Conservation (phyloP, 64 coral and sea anemone species). For the Catalaphyllia jardinei region DNA sequence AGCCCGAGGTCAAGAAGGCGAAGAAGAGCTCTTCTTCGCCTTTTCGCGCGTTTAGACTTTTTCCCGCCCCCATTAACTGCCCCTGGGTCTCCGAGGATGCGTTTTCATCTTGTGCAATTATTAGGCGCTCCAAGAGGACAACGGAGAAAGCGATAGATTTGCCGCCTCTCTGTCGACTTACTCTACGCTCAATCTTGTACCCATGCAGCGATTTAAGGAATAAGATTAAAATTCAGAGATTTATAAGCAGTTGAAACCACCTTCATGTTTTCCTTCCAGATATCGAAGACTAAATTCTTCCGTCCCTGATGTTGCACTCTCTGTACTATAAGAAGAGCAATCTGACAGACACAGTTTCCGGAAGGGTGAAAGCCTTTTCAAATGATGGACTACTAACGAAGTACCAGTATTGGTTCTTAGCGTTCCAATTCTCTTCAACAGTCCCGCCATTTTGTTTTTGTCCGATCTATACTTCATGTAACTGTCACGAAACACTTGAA, state of each 20-base stretch:
- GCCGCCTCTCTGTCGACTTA: background rate
- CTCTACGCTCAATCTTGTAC: background rate
- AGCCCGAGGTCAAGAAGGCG: too few relatives aligned
- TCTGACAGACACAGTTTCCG: background rate
- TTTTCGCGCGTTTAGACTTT: too few relatives aligned
- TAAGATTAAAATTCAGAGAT: too few relatives aligned
- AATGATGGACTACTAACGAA: background rate
- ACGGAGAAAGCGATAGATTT: too few relatives aligned
- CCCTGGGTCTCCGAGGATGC: background rate
- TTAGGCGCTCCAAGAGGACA: too few relatives aligned
- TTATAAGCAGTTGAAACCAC: background rate
- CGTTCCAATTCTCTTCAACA: background rate
- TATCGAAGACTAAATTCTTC: conserved; percentile 70
- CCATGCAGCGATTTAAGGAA: background rate
- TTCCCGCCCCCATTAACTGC: background rate
- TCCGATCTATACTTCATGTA: background rate
- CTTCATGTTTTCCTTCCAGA: conserved; percentile 59
- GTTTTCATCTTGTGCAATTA: too few relatives aligned
- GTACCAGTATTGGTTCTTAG: background rate
- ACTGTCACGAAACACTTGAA: too few relatives aligned
- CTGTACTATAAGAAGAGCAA: background rate
- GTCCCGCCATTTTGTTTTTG: conserved; percentile 23
- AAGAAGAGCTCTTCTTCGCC: too few relatives aligned
- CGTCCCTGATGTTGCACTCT: background rate
- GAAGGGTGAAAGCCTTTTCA: background rate